These are phyloP conservation scores for Neosilurus mollespiculum DNA, from an alignment of 2,797 vertebrate species.

Conservation along the genomic window DNA sequence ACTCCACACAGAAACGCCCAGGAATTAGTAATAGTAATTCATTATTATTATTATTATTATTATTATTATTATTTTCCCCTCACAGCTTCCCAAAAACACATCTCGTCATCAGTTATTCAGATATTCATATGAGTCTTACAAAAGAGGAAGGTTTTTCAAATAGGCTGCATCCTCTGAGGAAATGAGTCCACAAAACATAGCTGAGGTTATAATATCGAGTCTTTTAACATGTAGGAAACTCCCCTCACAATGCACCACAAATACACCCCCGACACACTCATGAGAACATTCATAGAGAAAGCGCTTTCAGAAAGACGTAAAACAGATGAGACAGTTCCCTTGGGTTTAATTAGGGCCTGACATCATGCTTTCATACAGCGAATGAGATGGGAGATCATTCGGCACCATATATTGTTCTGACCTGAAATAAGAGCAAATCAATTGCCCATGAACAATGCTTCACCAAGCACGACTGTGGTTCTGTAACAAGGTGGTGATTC, in stretches of 20 bases:
- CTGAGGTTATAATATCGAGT: not conserved
- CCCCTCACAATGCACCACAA: conserved; percentile 60
- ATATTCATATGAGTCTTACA: not conserved
- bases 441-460: not conserved
- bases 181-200: not conserved
- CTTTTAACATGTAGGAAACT: conserved; percentile 61
- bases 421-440: conserved; percentile 30
- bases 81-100: not conserved
- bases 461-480: not conserved
- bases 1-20: too few species aligned
- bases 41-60: too few species aligned
- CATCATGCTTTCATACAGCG: conserved; percentile 33
- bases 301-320: not conserved
- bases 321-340: conserved; percentile 20
- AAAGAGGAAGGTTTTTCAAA: conserved; percentile 19
- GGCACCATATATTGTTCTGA: conserved; percentile 47
- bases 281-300: not conserved
- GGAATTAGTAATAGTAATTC: too few species aligned
- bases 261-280: conserved; percentile 28
- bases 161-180: conserved; percentile 62
- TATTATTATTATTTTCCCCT: not conserved
- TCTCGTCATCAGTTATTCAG: not conserved
- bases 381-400: conserved; percentile 36
- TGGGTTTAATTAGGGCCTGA: conserved; percentile 26
- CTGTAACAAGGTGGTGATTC: not conserved